A percentile compares a stretch with the other conserved stretches of the same genome.
phyloP scores from a whole-genome alignment of 2,888 invertebrate species.

The Drosophila atripex region DNA sequence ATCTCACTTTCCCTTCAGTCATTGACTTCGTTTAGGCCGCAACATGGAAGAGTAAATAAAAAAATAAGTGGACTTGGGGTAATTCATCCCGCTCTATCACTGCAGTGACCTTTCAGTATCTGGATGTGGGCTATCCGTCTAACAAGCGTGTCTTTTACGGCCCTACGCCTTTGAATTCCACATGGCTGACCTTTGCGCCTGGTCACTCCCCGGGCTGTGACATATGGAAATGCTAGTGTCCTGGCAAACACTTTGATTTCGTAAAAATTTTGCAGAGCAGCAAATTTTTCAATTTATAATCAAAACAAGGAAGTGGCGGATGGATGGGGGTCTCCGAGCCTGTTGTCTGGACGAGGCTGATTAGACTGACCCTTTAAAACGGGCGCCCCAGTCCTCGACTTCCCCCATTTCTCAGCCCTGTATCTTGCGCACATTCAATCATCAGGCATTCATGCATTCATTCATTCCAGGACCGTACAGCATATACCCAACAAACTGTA shows the following conservation, averaged over 20 bases:
- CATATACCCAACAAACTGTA: constrained; percentile 56
- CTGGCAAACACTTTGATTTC: constrained; percentile 69
- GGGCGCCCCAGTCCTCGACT: background rate
- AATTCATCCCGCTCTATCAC: constrained; percentile 3
- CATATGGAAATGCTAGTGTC: constrained; percentile 67
- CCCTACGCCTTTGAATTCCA: constrained; percentile 53
- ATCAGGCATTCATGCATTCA: constrained; percentile 61
- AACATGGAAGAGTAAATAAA: background rate
- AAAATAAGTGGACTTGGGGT: background rate
- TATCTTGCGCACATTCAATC: constrained; percentile 62
- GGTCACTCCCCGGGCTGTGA: constrained; percentile 60
- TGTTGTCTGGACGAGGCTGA: constrained; percentile 55
- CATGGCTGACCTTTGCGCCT: constrained; percentile 70
- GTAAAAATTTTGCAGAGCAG: constrained; percentile 59
- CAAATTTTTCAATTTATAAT: constrained; percentile 78
- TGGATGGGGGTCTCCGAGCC: background rate
- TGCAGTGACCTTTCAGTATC: constrained; percentile 13
- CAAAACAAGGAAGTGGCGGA: constrained; percentile 58
- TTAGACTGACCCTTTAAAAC: constrained; percentile 59
- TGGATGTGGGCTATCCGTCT: constrained; percentile 59
- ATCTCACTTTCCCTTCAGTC: too few relatives aligned
- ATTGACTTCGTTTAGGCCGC: background rate
- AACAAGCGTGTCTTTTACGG: constrained; percentile 65
- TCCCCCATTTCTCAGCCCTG: background rate
- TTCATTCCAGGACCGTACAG: constrained; percentile 38